phyloP scores from a whole-genome alignment of 2,888 invertebrate species.

The Dascillus cervinus region DNA sequence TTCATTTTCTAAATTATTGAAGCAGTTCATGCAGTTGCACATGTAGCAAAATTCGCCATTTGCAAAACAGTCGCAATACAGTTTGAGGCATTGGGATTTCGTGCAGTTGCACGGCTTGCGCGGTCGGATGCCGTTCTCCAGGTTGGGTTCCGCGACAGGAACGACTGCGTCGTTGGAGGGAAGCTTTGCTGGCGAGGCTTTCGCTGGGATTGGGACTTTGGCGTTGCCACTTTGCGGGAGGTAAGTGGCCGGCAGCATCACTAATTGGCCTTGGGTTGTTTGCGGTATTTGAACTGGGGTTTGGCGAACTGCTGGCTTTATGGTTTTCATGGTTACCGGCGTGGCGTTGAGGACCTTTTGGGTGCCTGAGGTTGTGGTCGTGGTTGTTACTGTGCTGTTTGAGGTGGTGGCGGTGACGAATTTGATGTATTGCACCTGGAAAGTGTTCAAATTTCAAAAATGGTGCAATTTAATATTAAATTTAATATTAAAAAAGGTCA shows the following conservation, averaged over 20 bases:
- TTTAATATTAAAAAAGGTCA: too few relatives aligned
- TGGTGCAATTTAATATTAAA: too few relatives aligned
- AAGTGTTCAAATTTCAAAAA: too few relatives aligned
- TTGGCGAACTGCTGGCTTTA: slow-evolving; percentile 12
- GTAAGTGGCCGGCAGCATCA: slow-evolving; percentile 53
- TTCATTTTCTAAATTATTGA: slow-evolving; percentile 92
- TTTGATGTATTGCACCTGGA: slow-evolving; percentile 66
- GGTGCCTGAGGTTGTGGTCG: slow-evolving; percentile 17
- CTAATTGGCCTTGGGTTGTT: slow-evolving; percentile 42
- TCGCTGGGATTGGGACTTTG: slow-evolving; percentile 31
- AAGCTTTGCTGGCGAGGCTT: slow-evolving; percentile 7
- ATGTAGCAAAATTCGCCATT: slow-evolving; percentile 98
- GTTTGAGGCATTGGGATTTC: slow-evolving; percentile 94
- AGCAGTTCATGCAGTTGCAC: slow-evolving; percentile 97
- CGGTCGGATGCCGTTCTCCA: slow-evolving; percentile 50
- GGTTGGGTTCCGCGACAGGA: slow-evolving; percentile 5
- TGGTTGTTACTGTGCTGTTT: slow-evolving; percentile 36
- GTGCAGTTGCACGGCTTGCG: slow-evolving; percentile 98
- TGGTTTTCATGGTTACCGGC: slow-evolving; percentile 18
- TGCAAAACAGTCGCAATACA: slow-evolving; percentile 99
- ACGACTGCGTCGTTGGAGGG: slow-evolving; percentile 4
- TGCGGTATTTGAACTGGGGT: slow-evolving; percentile 17
- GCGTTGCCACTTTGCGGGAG: slow-evolving; percentile 38
- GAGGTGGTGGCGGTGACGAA: slow-evolving; percentile 48
- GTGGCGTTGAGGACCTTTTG: too few relatives aligned